Evolutionary conservation across 2,113 vertebrate species (phyloP).

Genomic region (Dissostichus mawsoni): DNA sequence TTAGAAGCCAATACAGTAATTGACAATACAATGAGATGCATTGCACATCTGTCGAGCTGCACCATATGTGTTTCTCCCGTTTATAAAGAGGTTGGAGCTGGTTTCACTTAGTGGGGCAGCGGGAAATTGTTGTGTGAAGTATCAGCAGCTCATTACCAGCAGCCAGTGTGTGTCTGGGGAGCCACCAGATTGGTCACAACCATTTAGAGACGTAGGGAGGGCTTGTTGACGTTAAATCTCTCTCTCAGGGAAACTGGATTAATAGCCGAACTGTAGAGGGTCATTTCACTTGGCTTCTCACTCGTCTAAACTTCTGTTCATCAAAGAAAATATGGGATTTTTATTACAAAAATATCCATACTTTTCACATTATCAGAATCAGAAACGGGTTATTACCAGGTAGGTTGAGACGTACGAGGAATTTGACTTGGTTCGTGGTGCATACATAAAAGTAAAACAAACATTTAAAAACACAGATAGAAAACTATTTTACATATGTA

Average conservation of each 20-base stretch:
- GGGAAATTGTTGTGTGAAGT: slow-evolving; percentile 25
- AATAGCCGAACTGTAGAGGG: background rate
- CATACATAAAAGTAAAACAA: too few species aligned
- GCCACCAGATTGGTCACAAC: slow-evolving; percentile 31
- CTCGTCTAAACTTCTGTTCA: background rate
- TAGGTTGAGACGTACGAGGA: too few species aligned
- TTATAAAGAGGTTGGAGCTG: background rate
- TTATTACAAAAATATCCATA: too few species aligned
- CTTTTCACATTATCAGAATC: too few species aligned
- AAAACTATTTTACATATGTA: too few species aligned
- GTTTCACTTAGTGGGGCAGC: slow-evolving; percentile 21
- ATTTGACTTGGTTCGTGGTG: too few species aligned
- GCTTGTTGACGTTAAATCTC: slow-evolving; percentile 33
- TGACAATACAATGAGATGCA: too few species aligned
- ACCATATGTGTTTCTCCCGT: background rate
- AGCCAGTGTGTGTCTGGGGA: slow-evolving; percentile 46
- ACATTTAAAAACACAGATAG: too few species aligned
- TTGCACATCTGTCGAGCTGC: background rate
- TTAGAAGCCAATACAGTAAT: too few species aligned
- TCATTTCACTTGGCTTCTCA: background rate
- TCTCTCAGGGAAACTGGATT: background rate
- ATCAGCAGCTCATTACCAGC: slow-evolving; percentile 51
- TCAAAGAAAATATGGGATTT: background rate
- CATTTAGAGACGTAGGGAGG: slow-evolving; percentile 23
- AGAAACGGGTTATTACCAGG: too few species aligned